Base-by-base conservation (phyloP, 2,797 vertebrate species). In the Pseudomugil gertrudae region DNA sequence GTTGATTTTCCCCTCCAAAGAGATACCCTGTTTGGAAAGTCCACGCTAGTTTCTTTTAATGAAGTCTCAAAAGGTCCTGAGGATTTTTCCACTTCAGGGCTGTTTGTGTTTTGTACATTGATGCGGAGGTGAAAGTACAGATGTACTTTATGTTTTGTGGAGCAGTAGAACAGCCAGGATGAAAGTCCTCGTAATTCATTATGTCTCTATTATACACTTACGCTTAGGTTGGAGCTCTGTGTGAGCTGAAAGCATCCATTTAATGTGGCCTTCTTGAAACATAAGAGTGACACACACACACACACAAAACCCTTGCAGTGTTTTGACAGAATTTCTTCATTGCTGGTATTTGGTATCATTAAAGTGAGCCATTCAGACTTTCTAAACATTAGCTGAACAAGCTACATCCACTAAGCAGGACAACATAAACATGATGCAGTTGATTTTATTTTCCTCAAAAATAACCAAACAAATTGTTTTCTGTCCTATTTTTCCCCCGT, bases 1-100 rank as follows among this genome's bases (percentile, higher is more conserved):
- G 93, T 92, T 92, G 84, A 89, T 89, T 90, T 87, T 70, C 61
- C 76, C 86, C 90, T 84, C 90, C 70, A 84, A 92, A 92, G 92
- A 92, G 84, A 87, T 55, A 77, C 76, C 69, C 81, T 76, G 83
- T 89, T 87, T 85, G 84, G 83, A 89, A 89, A 89, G 90, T 90
- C 81, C 83, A 69, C 45, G 61, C 74, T 75, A 72, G 80, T 85
- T 91, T 86, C 80, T 88, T 91, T 85, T 90, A 92, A 92, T 92
- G 87, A 91, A 88, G 88, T 91, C 90, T 92, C 89, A 75, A 90
- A 88, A 90, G 90, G 88, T 90, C 85, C 70, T 78, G 79, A 84
- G 87, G 79, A 77, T 85, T 88, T 84, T 88, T 84, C 77, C 79
- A 80, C 80, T 88, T 86, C 79, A 79, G 84, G 79, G 83, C 76